Evolutionary conservation across 2,113 vertebrate genomes (phyloP).

Genomic region (Electrona antarctica): DNA sequence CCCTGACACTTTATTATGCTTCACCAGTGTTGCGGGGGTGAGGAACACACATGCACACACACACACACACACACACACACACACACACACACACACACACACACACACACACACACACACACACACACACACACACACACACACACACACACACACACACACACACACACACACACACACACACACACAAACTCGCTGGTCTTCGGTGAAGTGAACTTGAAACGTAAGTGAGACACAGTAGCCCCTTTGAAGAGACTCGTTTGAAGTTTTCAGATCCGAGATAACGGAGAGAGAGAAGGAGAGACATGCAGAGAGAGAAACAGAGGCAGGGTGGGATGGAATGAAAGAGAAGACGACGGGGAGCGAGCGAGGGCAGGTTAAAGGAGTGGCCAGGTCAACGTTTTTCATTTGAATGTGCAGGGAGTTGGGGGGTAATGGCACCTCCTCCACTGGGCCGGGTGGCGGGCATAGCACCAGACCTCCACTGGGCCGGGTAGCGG

Average conservation of each 20-base stretch:
- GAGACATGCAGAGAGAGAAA: not conserved
- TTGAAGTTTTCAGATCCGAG: slow-evolving; percentile 49
- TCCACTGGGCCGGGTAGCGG: no score
- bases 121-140: not conserved
- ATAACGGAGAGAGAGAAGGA: slow-evolving; percentile 16
- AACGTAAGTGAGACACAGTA: slow-evolving; percentile 12
- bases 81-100: slow-evolving; percentile 10
- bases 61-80: not conserved
- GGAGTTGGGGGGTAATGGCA: not conserved
- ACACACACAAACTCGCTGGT: not conserved
- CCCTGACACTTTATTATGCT: slow-evolving; percentile 21
- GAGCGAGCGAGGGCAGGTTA: not conserved
- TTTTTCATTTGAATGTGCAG: not conserved
- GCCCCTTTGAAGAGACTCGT: slow-evolving; percentile 22
- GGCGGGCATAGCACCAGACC: no score
- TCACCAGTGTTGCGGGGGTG: slow-evolving; percentile 29
- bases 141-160: slow-evolving; percentile 16
- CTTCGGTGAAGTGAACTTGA: slow-evolving; percentile 5
- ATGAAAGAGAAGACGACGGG: not conserved
- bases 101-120: not conserved
- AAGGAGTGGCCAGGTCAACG: not conserved
- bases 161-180: slow-evolving; percentile 4
- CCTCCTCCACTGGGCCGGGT: no score
- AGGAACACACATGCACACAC: not conserved
- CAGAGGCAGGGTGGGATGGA: not conserved